Percentiles rank a stretch among this genome's conserved stretches.
Evolutionary conservation across 2,888 invertebrate genomes (phyloP).

Genomic region (Clivina fossor): DNA sequence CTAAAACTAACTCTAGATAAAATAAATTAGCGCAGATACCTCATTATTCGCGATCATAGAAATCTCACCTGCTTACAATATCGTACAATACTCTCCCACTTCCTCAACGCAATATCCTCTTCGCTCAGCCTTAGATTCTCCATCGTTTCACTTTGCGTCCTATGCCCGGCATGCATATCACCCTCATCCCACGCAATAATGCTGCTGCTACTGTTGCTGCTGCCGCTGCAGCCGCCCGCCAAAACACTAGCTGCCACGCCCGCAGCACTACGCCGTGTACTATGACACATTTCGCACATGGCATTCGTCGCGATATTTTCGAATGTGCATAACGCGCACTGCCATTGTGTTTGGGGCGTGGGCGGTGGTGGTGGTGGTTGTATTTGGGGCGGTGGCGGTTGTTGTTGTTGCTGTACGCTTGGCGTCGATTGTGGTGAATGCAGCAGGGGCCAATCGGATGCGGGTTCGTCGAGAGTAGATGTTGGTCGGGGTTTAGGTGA

Average conservation of each 20-base stretch:
- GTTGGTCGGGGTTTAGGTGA: slow-evolving; percentile 19
- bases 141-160: slow-evolving; percentile 70
- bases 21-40: too few relatives aligned
- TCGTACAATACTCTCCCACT: slow-evolving; percentile 88
- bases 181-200: slow-evolving; percentile 20
- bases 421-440: too few relatives aligned
- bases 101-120: slow-evolving; percentile 83
- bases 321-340: slow-evolving; percentile 79
- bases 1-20: too few relatives aligned
- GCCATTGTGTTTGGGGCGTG: slow-evolving; percentile 61
- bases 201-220: slow-evolving; percentile 31
- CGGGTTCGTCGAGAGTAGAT: slow-evolving; percentile 9
- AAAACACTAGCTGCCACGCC: too few relatives aligned
- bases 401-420: slow-evolving; percentile 9
- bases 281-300: slow-evolving; percentile 77
- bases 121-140: slow-evolving; percentile 79
- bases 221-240: too few relatives aligned
- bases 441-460: slow-evolving; percentile 23
- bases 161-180: slow-evolving; percentile 52
- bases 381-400: slow-evolving; percentile 12
- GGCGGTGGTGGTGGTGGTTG: slow-evolving; percentile 26
- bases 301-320: slow-evolving; percentile 64
- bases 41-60: too few relatives aligned
- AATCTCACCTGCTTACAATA: slow-evolving; percentile 85
- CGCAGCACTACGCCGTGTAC: slow-evolving; percentile 49